Evolutionary conservation across 2,113 vertebrate genomes (phyloP), one percentile per base, ranked within the genome.

Genomic region (Ophthalmolycus amberensis): DNA sequence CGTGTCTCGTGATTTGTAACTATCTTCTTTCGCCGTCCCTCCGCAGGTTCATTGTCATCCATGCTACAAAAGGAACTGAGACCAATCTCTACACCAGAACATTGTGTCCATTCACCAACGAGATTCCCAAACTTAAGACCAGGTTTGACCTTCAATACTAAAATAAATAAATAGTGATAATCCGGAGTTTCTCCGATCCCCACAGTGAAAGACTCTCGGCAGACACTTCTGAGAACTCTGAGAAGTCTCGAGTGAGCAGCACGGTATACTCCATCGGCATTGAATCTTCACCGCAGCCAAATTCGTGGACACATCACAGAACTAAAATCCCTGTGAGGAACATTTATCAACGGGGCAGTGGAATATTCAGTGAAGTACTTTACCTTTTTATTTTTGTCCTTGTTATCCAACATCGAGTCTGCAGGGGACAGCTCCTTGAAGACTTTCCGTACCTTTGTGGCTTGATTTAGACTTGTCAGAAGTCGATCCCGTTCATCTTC

Each of bases 11-110:
- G 5, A 52, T 40, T 27, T 52, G 42, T 4, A 18, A 34, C 29
- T 5, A 25, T 18, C 10, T 73, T 77, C 82, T 32, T 85, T 59
- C 8, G 54, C 4, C n/a, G n/a, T 64, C 83, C 32, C 71, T 80
- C 72, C 52, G 40, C 90, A 95, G 94, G 92, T 88, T 90, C 86
- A 78, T 59, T 83, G 90, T 84, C 86, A 85, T 88, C 88, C 74
- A 70, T 70, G 73, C 81, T 80, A 69, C 74, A 81, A 83, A 79
- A 78, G 67, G 69, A 93, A 85, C 82, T 22, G 86, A 91, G 90
- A 84, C 85, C 81, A 84, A 75, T 86, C 89, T 91, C 88, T 83
- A 77, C 89, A 88, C 84, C 86, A 77, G 71, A 88, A 89, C 83
- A 90, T 91, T 79, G 81, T 86, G 66, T 87, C 88, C 89, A 89